Evolutionary conservation across 2,888 invertebrate genomes (phyloP), one percentile per base, ranked within the genome.

Genomic region (Cinara cedri): DNA sequence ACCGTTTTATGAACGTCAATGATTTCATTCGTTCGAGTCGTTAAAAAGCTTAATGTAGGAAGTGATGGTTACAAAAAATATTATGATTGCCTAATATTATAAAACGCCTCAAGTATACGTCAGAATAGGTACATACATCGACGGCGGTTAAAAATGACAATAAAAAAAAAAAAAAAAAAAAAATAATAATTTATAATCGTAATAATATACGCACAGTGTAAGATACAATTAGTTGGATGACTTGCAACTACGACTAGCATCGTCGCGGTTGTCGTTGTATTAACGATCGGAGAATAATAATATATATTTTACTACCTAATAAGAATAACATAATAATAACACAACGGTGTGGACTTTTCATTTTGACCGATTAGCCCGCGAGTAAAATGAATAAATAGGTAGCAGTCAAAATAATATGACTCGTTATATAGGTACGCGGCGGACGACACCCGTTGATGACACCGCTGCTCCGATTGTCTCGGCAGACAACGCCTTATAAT

Each of bases 21-120:
- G 49, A 3, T 62, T 62, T 62, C 11, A 19, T 49, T 34, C n/a
- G 11, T 74, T 62, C 11, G 1, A 44, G 16, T 51, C 51, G 26
- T 62, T 24, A 19, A 72, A 62, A 34, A 62, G 49, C 49, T 62
- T 72, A 72, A n/a, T n/a, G n/a, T 34, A 34, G 62, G 62, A 72
- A 72, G 26, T 62, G 6, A 34, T 34, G 6, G 34, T 34, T 34
- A 62, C 14, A 19, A n/a, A n/a, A n/a, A n/a, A n/a, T n/a, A n/a
- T n/a, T 19, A 19, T 6, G 19, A 16, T 72, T 72, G 34, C 72
- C 49, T 34, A 49, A 74, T 21, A n/a, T n/a, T n/a, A 3, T 46
- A 60, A 51, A 11, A 63, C 44, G 19, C 19, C 3, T n/a, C n/a
- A n/a, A n/a, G n/a, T n/a, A n/a, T n/a, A n/a, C n/a, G n/a, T n/a